phyloP scores from a whole-genome alignment of 2,888 invertebrate genomes.

The Zhuqinia jingwanae region DNA sequence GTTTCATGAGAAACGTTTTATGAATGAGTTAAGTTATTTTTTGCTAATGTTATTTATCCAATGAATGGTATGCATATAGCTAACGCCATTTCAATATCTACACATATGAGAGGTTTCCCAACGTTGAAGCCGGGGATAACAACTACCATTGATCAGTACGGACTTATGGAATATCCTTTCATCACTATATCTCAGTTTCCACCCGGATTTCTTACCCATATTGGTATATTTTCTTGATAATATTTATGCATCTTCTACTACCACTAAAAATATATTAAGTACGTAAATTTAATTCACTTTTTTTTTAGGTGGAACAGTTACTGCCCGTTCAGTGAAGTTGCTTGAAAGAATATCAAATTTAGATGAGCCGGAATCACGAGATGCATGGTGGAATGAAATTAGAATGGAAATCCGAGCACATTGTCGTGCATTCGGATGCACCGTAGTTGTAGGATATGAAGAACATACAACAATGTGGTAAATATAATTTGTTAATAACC shows the following conservation, averaged over 20 bases:
- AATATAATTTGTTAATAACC: no score
- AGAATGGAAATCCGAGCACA: conserved; percentile 97
- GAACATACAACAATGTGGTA: conserved; percentile 96
- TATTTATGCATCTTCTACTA: no score
- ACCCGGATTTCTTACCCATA: conserved; percentile 91
- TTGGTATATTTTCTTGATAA: conserved; percentile 84
- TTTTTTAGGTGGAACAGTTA: conserved; percentile 88
- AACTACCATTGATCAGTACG: conserved; percentile 82
- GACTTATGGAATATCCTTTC: conserved; percentile 97
- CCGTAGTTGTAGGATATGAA: conserved; percentile 96
- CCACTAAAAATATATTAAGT: no score
- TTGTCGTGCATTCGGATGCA: conserved; percentile 94
- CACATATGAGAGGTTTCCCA: conserved; percentile 59
- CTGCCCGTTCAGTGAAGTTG: conserved; percentile 91
- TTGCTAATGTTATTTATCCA: not conserved
- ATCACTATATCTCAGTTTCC: conserved; percentile 95
- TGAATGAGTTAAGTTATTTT: not conserved
- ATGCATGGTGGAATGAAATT: conserved; percentile 98
- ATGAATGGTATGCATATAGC: conserved; percentile 22
- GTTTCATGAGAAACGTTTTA: conserved; percentile 66
- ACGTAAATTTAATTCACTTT: no score
- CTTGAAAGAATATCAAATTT: conserved; percentile 90
- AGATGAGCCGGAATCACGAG: conserved; percentile 94
- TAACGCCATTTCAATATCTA: conserved; percentile 16
- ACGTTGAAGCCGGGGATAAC: conserved; percentile 61